Base-by-base conservation (phyloP, 2,797 vertebrate genomes). In the Esox lucius region DNA sequence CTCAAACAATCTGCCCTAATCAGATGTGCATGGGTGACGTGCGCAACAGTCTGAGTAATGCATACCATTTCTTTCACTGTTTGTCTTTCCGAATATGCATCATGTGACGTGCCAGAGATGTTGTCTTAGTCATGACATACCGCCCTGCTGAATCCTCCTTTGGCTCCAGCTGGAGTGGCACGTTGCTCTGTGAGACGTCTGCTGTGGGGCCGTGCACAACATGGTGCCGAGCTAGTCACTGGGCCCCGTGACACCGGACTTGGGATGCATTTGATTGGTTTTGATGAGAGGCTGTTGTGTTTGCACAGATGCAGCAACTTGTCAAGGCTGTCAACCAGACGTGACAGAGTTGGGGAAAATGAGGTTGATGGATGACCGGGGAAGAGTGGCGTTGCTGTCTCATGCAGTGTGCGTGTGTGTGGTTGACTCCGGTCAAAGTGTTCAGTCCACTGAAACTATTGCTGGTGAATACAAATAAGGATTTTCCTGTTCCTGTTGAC, bases 251-350 rank as follows among this genome's bases (percentile, higher is more conserved):
- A 79, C 81, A 70, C 62, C 73, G 80, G 71, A 75, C 76, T 79
- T 7, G 67, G 35, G 61, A 71, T 76, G 78, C 61, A 70, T 80
- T 72, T 72, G 80, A 87, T 87, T 48, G 48, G 80, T 86, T 84
- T 87, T 31, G 53, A 71, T 49, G 72, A 76, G 78, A 75, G 75
- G 31, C 5, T 33, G 72, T 75, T 81, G 74, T 89, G 87, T 90
- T 90, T 90, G 84, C 80, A 90, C 88, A 91, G 89, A 90, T 85
- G 86, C 69, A 6, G 73, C 70, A 80, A 66, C 66, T 81, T 79
- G 79, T 83, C 83, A 84, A 75, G 74, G 70, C 85, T 90, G 86
- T 89, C 90, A 84, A 85, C 89, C 86, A 88, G 72, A 91, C 82
- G 74, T 86, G 89, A 89, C 81, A 78, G 83, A 75, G 62, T 75